phyloP scores from a whole-genome alignment of 2,888 invertebrate species.

The Ectemnius cavifrons region DNA sequence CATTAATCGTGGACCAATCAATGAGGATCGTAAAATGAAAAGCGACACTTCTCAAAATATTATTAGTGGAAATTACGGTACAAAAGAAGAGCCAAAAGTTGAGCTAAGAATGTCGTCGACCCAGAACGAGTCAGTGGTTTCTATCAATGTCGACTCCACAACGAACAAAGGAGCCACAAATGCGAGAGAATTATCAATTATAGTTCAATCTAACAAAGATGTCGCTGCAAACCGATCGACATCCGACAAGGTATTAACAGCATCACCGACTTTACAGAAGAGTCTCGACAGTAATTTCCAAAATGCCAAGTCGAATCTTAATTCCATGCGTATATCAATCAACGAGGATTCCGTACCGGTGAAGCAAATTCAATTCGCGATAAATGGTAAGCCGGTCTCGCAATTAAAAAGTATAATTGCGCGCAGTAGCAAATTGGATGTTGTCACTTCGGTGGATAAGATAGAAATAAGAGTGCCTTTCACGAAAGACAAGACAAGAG shows the following conservation, averaged over 20 bases:
- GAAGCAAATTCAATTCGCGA: constrained; percentile 61
- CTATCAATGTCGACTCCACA: constrained; percentile 46
- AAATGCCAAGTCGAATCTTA: constrained; percentile 15
- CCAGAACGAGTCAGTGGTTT: constrained; percentile 51
- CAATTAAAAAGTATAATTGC: constrained; percentile 53
- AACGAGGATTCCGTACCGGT: constrained; percentile 52
- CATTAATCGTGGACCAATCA: constrained; percentile 5
- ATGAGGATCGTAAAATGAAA: background rate
- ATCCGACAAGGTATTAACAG: background rate
- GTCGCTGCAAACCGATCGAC: background rate
- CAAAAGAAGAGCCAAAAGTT: constrained; percentile 38
- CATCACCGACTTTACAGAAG: background rate
- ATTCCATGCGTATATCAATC: constrained; percentile 56
- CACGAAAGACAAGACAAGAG: background rate
- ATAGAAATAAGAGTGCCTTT: constrained; percentile 61
- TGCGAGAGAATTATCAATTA: constrained; percentile 54
- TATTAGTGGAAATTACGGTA: background rate
- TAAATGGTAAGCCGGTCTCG: constrained; percentile 60
- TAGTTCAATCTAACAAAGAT: constrained; percentile 36
- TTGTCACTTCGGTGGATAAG: constrained; percentile 56
- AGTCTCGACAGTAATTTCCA: background rate
- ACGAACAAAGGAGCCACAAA: constrained; percentile 7
- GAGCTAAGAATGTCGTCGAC: constrained; percentile 55
- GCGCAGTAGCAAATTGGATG: constrained; percentile 50
- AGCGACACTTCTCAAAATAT: constrained; percentile 14